Evolutionary conservation across 35 echinoderm and acorn worm genomes (phyloP).

Genomic region (Acanthaster planci): DNA sequence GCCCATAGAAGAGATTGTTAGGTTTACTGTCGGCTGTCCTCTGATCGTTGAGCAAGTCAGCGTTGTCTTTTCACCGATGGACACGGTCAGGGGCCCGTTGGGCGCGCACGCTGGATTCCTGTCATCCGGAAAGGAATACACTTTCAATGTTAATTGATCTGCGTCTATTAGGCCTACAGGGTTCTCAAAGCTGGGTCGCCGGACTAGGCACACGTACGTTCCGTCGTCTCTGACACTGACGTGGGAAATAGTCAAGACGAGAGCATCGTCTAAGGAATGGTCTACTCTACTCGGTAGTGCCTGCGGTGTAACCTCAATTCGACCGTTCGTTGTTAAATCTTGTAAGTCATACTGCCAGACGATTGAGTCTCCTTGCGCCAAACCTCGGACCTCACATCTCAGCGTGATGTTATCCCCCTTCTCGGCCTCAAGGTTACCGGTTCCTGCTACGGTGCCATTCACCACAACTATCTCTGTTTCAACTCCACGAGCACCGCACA

Average conservation of each 20-base stretch:
- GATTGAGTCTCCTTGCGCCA: neutral
- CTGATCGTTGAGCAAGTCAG: neutral
- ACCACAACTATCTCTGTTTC: too few relatives aligned
- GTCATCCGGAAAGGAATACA: neutral
- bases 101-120: neutral
- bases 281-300: neutral
- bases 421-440: neutral
- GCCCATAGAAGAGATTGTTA: neutral
- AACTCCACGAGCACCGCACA: too few relatives aligned
- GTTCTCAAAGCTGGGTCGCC: neutral
- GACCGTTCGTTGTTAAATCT: neutral
- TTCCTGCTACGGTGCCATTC: too few relatives aligned
- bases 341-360: neutral
- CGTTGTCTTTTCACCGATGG: neutral
- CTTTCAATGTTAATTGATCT: neutral
- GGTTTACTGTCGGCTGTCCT: neutral
- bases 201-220: neutral
- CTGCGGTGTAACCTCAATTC: neutral
- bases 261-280: neutral
- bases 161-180: neutral
- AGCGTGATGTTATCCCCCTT: neutral
- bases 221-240: neutral
- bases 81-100: neutral
- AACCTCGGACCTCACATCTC: neutral
- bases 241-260: neutral